Conservation (phyloP, 1,140 invertebrate species). For the Philotrypesis tridentata region DNA sequence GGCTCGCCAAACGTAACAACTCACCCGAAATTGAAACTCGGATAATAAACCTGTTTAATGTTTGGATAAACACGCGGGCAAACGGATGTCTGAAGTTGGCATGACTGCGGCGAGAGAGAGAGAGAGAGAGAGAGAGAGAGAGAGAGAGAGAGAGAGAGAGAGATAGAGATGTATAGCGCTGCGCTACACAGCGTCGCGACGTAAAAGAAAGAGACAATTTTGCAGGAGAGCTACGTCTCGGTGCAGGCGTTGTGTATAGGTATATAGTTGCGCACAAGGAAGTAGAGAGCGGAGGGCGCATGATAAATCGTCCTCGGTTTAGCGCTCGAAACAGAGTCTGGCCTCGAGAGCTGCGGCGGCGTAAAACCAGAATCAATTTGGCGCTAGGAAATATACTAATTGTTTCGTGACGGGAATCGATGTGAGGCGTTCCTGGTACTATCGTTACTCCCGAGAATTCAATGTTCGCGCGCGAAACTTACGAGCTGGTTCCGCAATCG, state of each 20-base stretch:
- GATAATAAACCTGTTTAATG: not conserved
- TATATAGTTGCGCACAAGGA: no score
- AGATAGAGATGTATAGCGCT: no score
- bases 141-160: no score
- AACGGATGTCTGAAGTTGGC: not conserved
- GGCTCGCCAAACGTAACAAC: not conserved
- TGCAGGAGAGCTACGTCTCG: not conserved
- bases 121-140: no score
- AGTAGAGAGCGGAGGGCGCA: not conserved
- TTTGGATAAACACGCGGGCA: not conserved
- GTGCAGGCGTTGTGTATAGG: not conserved
- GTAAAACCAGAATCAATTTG: slow-evolving; percentile 3
- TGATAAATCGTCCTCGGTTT: not conserved
- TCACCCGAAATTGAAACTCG: not conserved
- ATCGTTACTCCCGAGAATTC: not conserved
- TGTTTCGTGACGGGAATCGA: not conserved
- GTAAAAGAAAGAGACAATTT: not conserved
- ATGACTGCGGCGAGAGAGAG: no score
- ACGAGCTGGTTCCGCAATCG: not conserved
- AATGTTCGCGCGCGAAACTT: not conserved
- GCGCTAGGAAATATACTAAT: slow-evolving; percentile 15
- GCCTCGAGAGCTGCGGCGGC: not conserved
- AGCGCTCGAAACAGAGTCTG: not conserved
- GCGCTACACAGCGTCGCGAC: not conserved
- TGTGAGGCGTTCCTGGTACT: not conserved